Evolutionary conservation across 64 coral and sea anemone genomes (phyloP).

Genomic region (Dendronephthya gigantea): DNA sequence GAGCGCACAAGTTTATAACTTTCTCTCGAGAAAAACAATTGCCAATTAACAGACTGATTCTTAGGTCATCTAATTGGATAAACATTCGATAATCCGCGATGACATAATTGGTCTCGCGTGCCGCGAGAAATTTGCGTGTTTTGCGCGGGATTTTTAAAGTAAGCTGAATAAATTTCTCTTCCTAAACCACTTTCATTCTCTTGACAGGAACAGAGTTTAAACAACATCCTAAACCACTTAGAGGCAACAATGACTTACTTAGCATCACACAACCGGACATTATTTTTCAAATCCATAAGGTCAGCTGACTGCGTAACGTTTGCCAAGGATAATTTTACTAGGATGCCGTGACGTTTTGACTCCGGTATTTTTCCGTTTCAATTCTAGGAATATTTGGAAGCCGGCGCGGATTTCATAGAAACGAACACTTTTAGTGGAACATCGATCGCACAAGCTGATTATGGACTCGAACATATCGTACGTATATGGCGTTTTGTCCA

Average conservation of each 20-base stretch:
- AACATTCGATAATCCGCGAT: neutral
- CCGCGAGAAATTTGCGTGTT: too few species aligned
- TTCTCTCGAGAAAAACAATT: neutral
- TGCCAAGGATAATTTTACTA: neutral
- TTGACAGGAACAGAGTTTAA: conserved; percentile 65
- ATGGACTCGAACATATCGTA: conserved; percentile 81
- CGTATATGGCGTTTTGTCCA: neutral
- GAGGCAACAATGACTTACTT: conserved; percentile 84
- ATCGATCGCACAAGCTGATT: conserved; percentile 85
- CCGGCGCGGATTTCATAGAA: conserved; percentile 91
- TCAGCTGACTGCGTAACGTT: neutral
- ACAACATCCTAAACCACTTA: conserved; percentile 58
- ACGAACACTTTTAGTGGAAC: conserved; percentile 99
- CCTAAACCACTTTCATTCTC: neutral
- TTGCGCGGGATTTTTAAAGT: too few species aligned
- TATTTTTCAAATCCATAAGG: conserved; percentile 85
- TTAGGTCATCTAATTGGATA: conserved; percentile 20
- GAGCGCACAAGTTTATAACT: too few species aligned
- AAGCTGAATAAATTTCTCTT: neutral
- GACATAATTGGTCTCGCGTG: too few species aligned
- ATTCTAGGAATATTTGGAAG: conserved; percentile 70
- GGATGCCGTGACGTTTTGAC: neutral
- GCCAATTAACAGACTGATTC: neutral
- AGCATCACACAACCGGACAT: conserved; percentile 70
- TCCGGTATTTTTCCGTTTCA: neutral